Percentiles rank a stretch among this genome's conserved stretches.
phyloP scores from a whole-genome alignment of 2,797 vertebrate species.

The Phataginus tricuspis region DNA sequence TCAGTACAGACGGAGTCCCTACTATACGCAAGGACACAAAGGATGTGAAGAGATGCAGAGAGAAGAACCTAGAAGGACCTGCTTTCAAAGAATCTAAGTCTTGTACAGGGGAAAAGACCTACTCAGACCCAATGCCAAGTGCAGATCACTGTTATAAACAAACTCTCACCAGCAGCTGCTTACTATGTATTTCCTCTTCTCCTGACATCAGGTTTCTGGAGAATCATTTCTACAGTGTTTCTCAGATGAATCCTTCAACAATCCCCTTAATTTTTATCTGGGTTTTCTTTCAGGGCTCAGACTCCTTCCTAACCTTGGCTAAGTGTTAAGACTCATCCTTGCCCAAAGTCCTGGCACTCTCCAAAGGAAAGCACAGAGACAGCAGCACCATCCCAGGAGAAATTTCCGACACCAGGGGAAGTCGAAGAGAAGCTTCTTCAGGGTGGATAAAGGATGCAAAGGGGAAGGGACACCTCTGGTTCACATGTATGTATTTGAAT shows the following conservation, averaged over 20 bases:
- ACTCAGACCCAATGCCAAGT: not conserved
- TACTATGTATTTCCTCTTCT: not conserved
- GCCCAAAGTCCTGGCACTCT: not conserved
- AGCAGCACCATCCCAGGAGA: not conserved
- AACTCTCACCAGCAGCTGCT: not conserved
- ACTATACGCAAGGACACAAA: not conserved
- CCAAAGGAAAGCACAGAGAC: not conserved
- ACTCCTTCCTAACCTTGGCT: not conserved
- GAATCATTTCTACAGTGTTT: not conserved
- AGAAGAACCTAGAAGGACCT: not conserved
- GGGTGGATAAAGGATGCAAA: not conserved
- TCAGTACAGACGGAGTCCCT: not conserved
- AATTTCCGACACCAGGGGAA: not conserved
- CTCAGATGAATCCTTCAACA: not conserved
- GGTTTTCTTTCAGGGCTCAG: not conserved
- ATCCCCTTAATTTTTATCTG: not conserved
- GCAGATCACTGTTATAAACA: not conserved
- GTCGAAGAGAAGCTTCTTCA: not conserved
- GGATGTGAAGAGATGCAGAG: not conserved
- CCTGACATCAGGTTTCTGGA: not conserved
- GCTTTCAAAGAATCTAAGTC: constrained; percentile 61
- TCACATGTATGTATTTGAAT: not conserved
- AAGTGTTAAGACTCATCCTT: not conserved
- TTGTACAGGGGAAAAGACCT: not conserved
- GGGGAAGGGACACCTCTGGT: not conserved